A percentile compares a stretch with the other conserved stretches of the same genome.
Conservation (phyloP, 2,113 vertebrate species). For the Sceloporus tristichus region DNA sequence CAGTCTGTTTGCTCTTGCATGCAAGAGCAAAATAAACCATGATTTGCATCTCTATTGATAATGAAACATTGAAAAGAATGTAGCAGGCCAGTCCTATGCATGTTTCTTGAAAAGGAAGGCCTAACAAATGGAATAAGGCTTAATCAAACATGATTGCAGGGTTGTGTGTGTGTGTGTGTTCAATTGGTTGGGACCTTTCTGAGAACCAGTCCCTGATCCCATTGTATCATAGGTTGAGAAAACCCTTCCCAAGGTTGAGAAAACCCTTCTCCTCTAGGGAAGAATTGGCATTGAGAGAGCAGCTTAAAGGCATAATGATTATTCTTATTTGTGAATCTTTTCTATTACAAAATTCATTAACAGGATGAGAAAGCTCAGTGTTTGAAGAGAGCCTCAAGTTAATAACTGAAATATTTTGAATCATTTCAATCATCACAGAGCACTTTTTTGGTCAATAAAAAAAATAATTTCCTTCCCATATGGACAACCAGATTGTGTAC, state of each 20-base stretch:
- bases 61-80: too few species aligned
- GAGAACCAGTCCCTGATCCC: background rate
- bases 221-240: background rate
- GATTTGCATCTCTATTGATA: too few species aligned
- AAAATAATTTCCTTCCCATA: constrained; percentile 25
- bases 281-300: background rate
- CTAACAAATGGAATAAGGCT: background rate
- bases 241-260: background rate
- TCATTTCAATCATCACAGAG: background rate
- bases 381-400: background rate
- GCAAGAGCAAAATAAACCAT: too few species aligned
- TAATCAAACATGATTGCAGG: background rate
- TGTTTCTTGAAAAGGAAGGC: background rate
- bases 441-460: constrained; percentile 17
- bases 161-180: background rate
- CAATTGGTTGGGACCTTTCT: background rate
- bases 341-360: constrained; percentile 1
- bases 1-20: too few species aligned
- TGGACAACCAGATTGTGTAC: background rate
- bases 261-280: background rate
- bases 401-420: constrained; percentile 15
- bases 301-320: background rate
- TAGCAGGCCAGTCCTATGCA: background rate
- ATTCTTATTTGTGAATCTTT: constrained; percentile 23
- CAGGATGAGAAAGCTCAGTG: background rate